Evolutionary conservation across 1,140 invertebrate species (phyloP).

Genomic region (Nilaparvata lugens): DNA sequence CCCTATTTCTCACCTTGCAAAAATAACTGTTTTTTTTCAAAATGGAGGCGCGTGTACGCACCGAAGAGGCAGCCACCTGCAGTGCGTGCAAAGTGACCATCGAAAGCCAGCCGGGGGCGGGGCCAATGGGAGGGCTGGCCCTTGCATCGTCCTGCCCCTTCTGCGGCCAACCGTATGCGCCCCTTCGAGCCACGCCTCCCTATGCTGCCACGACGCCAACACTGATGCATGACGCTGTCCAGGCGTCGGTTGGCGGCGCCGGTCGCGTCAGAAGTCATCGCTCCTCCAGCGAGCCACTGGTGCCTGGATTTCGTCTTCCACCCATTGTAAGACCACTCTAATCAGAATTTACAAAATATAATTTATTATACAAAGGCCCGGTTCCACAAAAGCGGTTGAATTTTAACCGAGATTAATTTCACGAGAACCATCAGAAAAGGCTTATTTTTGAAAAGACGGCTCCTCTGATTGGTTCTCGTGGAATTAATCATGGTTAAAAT

Average conservation of each 20-base stretch:
- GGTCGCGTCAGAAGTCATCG: conserved; percentile 25
- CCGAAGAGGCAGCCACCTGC: conserved; percentile 20
- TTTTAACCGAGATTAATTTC: no score
- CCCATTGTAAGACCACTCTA: conserved; percentile 27
- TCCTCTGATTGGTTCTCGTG: no score
- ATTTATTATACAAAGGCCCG: no score
- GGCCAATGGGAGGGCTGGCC: neutral
- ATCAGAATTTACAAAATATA: no score
- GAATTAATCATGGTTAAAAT: no score
- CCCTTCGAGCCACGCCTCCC: neutral
- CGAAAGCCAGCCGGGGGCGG: conserved; percentile 12
- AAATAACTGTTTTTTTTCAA: no score
- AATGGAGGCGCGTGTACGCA: conserved; percentile 1
- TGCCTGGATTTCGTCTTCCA: conserved; percentile 28
- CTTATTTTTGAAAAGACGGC: no score
- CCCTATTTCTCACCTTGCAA: neutral
- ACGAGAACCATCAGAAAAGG: no score
- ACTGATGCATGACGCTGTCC: neutral
- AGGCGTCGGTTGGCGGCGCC: conserved; percentile 23
- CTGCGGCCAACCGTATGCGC: conserved; percentile 24
- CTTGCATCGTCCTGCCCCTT: conserved; percentile 23
- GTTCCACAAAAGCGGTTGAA: no score
- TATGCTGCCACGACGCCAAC: neutral
- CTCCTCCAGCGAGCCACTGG: conserved; percentile 28
- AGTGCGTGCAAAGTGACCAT: conserved; percentile 24